Base-by-base conservation (phyloP, 2,113 vertebrate genomes). In the Oncorhynchus masou region DNA sequence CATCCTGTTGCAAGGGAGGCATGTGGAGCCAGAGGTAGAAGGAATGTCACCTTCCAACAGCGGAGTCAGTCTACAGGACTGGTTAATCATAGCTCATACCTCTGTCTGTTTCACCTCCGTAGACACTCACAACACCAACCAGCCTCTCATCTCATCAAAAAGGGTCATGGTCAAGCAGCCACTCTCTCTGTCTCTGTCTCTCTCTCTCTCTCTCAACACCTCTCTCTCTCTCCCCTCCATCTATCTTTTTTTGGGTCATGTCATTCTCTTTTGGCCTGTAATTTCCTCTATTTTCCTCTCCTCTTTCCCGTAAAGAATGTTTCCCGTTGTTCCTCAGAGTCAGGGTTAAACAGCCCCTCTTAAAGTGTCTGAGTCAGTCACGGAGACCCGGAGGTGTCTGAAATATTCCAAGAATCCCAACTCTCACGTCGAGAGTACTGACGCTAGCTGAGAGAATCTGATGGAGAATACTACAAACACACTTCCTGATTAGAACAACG, bases 241-340 rank as follows among this genome's bases (percentile, higher is more conserved):
- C 60, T 66, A 25, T 57, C 64, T 71, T 62, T 54, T 59, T 59
- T 9, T 68, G 71, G 84, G 88, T 90, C 88, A 90, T 88, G 90
- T 89, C 83, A 85, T 89, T 85, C 79, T 78, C 79, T 70, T 76
- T 85, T 90, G 84, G 87, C 91, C 91, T 92, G 91, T 92, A 91
- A 92, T 92, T 92, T 91, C 87, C 86, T 85, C 78, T 79, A 77
- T 85, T 78, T 74, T 7, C 77, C 84, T 85, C 87, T 88, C 83
- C 76, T 90, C 82, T 83, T 90, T 90, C 86, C 88, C 70, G 77
- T 87, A 91, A 92, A 88, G 88, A 91, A 92, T 90, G 84, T 85
- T 89, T 91, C 89, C 88, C 80, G 82, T 84, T 79, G 83, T 83
- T 88, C 77, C 81, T 86, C 84, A 81, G 79, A 80, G 84, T 90